Evolutionary conservation across 2,888 invertebrate species (phyloP).

Genomic region (Lypha dubia): DNA sequence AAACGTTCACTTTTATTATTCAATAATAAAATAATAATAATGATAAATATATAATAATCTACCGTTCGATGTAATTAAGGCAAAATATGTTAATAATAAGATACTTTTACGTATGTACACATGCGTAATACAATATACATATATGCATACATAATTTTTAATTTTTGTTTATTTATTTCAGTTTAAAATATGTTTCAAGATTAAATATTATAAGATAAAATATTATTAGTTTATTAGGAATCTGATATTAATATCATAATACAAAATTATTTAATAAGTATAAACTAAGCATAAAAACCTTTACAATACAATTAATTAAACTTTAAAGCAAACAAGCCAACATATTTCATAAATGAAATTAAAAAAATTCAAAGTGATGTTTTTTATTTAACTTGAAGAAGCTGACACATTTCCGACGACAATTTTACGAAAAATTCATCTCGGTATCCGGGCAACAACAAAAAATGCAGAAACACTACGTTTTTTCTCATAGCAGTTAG

Average conservation of each 20-base stretch:
- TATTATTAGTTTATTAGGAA: conserved; percentile 38
- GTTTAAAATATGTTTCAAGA: conserved; percentile 42
- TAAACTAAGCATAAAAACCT: conserved; percentile 52
- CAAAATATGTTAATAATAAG: conserved; percentile 48
- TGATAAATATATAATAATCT: not conserved
- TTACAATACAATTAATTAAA: conserved; percentile 64
- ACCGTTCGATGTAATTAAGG: conserved; percentile 37
- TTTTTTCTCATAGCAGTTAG: too few species aligned
- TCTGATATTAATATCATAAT: conserved; percentile 56
- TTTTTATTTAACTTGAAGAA: not conserved
- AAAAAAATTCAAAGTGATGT: conserved; percentile 48
- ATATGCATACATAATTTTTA: conserved; percentile 2
- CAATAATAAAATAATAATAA: conserved; percentile 41
- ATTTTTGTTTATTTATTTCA: conserved; percentile 45
- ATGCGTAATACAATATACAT: conserved; percentile 28
- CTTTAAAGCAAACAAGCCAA: conserved; percentile 60
- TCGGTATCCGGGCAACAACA: too few species aligned
- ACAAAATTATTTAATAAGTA: conserved; percentile 45
- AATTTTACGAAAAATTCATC: too few species aligned
- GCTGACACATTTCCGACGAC: too few species aligned
- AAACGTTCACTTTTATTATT: conserved; percentile 34
- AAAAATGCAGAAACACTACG: too few species aligned
- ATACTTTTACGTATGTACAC: conserved; percentile 7
- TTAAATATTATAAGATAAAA: conserved; percentile 40
- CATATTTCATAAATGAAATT: conserved; percentile 71